A percentile compares a stretch with the other conserved stretches of the same genome.
These are phyloP conservation scores for Chrysolina oricalcia DNA, from an alignment of 2,888 invertebrate genomes.

Conservation along the genomic window DNA sequence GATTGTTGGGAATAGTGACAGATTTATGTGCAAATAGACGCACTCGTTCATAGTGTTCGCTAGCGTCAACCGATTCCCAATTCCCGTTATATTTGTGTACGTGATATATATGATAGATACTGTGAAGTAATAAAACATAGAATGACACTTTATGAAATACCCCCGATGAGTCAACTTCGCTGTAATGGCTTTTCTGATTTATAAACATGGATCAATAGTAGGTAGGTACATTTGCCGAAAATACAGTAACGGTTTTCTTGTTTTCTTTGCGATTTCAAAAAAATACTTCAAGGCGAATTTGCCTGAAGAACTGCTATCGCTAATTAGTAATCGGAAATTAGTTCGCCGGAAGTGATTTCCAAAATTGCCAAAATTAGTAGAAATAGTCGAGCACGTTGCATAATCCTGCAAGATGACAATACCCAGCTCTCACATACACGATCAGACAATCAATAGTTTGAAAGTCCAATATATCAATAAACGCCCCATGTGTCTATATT, in stretches of 20 bases:
- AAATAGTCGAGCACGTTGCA: too few species aligned
- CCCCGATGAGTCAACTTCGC: slow-evolving; percentile 59
- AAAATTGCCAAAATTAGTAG: too few species aligned
- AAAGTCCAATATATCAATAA: too few species aligned
- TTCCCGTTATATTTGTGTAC: slow-evolving; percentile 53
- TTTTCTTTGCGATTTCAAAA: too few species aligned
- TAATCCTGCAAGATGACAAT: too few species aligned
- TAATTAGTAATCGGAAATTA: too few species aligned
- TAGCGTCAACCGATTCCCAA: slow-evolving; percentile 38
- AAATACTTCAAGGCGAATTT: too few species aligned
- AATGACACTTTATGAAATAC: slow-evolving; percentile 60
- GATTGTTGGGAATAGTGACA: slow-evolving; percentile 48
- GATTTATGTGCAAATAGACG: slow-evolving; percentile 54
- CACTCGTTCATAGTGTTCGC: slow-evolving; percentile 42
- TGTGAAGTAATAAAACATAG: slow-evolving; percentile 59
- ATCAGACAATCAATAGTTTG: too few species aligned
- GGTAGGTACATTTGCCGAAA: background rate
- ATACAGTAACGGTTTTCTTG: slow-evolving; percentile 13
- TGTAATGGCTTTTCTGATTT: slow-evolving; percentile 54
- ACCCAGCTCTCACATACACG: too few species aligned
- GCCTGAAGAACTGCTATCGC: too few species aligned
- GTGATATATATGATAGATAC: slow-evolving; percentile 58
- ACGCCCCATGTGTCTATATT: too few species aligned
- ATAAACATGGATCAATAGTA: slow-evolving; percentile 39
- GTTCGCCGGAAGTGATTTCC: too few species aligned